Percentiles rank a stretch among this genome's conserved stretches.
Evolutionary conservation across 1,140 invertebrate species (phyloP).

Genomic region (Bombus soroeensis): DNA sequence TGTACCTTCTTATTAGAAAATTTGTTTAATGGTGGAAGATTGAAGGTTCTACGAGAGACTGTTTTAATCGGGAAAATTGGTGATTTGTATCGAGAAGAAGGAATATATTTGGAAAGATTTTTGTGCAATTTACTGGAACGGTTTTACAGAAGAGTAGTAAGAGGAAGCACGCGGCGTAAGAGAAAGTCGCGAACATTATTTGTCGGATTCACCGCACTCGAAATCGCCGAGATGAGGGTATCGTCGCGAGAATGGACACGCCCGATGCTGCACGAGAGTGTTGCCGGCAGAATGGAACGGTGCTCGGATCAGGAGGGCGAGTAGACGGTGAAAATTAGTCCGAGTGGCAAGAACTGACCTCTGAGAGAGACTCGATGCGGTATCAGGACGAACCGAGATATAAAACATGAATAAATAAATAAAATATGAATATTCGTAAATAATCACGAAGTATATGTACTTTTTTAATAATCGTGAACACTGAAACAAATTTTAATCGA

Average conservation of each 20-base stretch:
- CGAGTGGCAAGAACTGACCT: not conserved
- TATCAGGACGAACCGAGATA: not conserved
- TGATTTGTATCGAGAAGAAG: no score
- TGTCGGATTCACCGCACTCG: not conserved
- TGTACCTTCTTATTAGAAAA: not conserved
- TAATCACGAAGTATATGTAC: not conserved
- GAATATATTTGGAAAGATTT: not conserved
- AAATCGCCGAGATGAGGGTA: constrained; percentile 24
- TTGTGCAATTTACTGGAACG: not conserved
- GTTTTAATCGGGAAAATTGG: no score
- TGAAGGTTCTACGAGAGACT: no score
- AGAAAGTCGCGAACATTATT: not conserved
- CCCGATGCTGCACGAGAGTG: constrained; percentile 14
- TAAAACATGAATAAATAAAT: not conserved
- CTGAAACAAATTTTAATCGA: not conserved
- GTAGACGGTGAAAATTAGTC: constrained; percentile 14
- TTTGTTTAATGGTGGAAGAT: not conserved
- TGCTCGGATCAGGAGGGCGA: constrained; percentile 45
- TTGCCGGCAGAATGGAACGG: not conserved
- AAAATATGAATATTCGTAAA: not conserved
- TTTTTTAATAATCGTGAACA: not conserved
- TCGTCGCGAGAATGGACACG: constrained; percentile 31
- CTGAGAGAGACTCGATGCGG: not conserved
- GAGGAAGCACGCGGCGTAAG: not conserved
- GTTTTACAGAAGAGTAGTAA: not conserved